A percentile compares a stretch with the other conserved stretches of the same genome.
These are phyloP conservation scores for Ophion ellenae DNA, from an alignment of 2,888 invertebrate species.

Conservation along the genomic window DNA sequence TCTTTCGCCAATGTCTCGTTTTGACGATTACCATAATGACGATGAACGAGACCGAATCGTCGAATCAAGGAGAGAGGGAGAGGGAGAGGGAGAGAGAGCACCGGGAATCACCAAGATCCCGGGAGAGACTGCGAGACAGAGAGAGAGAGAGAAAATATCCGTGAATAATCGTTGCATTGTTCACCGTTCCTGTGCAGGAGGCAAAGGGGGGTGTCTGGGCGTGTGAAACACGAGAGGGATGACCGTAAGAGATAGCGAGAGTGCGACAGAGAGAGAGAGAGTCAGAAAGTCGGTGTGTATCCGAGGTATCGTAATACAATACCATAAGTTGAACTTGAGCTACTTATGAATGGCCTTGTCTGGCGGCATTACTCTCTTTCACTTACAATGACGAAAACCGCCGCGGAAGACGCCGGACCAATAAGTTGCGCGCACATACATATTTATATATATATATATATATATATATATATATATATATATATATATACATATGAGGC, in stretches of 20 bases:
- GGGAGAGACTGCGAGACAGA: neutral
- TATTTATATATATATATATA: too few species aligned
- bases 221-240: conserved; percentile 52
- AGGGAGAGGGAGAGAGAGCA: too few species aligned
- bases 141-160: conserved; percentile 9
- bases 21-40: too few species aligned
- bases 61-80: too few species aligned
- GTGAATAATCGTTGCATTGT: conserved; percentile 48
- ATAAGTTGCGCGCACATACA: conserved; percentile 31
- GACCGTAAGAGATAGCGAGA: conserved; percentile 21
- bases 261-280: conserved; percentile 22
- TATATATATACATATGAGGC: too few species aligned
- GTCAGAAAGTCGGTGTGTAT: conserved; percentile 33
- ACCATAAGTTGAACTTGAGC: conserved; percentile 79
- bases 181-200: conserved; percentile 26
- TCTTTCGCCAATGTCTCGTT: too few species aligned
- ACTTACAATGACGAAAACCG: conserved; percentile 38
- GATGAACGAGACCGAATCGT: too few species aligned
- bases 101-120: too few species aligned
- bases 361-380: conserved; percentile 62
- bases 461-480: too few species aligned
- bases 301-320: conserved; percentile 69
- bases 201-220: conserved; percentile 11
- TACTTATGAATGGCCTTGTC: conserved; percentile 81
- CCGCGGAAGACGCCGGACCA: conserved; percentile 44